A percentile compares a stretch with the other conserved stretches of the same genome.
phyloP scores from a whole-genome alignment of 2,797 vertebrate genomes.

The Propithecus perrieri region DNA sequence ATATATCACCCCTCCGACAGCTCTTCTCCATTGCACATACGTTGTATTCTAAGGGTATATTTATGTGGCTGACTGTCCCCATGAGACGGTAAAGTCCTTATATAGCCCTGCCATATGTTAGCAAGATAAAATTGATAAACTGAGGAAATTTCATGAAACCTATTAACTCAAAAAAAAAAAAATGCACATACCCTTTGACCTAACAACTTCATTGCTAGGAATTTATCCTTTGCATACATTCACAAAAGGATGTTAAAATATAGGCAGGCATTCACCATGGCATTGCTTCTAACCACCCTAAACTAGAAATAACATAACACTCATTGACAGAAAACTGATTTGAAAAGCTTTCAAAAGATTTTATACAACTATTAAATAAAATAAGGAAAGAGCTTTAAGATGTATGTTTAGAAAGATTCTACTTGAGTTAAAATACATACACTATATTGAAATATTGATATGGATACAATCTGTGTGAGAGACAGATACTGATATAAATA shows the following conservation, averaged over 20 bases:
- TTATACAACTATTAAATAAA: background rate
- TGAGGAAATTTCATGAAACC: background rate
- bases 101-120: background rate
- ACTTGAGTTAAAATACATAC: background rate
- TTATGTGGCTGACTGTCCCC: background rate
- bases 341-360: background rate
- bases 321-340: background rate
- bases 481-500: background rate
- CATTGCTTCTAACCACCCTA: background rate
- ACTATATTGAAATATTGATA: background rate
- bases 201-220: background rate
- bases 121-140: background rate
- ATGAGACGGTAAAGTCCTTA: background rate
- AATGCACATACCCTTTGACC: background rate
- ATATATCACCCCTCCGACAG: background rate
- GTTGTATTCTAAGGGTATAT: background rate
- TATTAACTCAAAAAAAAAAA: background rate
- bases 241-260: background rate
- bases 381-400: background rate
- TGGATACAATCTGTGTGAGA: background rate
- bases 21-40: background rate
- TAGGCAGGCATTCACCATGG: background rate
- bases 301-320: background rate
- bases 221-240: background rate
- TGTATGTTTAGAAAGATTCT: background rate